Conservation (phyloP, 2,888 invertebrate species). For the Argyra leucocephala region DNA sequence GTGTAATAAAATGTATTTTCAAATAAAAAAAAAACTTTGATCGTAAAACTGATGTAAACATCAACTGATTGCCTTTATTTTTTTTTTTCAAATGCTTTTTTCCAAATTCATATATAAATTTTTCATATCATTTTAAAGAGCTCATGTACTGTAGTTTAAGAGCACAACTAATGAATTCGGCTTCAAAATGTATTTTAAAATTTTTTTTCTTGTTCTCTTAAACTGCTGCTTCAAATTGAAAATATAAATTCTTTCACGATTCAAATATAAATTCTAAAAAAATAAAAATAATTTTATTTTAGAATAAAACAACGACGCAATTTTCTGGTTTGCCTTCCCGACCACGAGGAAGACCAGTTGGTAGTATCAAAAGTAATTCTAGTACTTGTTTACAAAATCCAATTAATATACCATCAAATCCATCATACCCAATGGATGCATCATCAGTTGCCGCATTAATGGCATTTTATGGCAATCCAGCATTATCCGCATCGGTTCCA, state of each 20-base stretch:
- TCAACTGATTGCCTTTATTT: slow-evolving; percentile 6
- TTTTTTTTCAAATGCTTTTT: not conserved
- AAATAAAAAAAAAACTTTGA: not conserved
- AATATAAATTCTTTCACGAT: too few relatives aligned
- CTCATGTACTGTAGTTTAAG: too few relatives aligned
- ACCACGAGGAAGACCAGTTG: slow-evolving; percentile 27
- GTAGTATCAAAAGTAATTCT: slow-evolving; percentile 25
- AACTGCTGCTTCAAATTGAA: too few relatives aligned
- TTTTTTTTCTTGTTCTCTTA: too few relatives aligned
- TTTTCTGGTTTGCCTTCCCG: slow-evolving; percentile 29
- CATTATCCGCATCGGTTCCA: slow-evolving; percentile 19
- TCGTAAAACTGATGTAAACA: not conserved
- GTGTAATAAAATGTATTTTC: not conserved
- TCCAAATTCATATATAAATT: too few relatives aligned
- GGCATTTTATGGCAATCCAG: slow-evolving; percentile 25
- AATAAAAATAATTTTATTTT: slow-evolving; percentile 13
- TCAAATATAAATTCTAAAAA: not conserved
- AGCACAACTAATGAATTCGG: too few relatives aligned
- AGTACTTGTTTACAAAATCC: slow-evolving; percentile 20
- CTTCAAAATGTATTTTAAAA: too few relatives aligned
- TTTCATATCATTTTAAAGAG: too few relatives aligned
- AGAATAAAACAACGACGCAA: slow-evolving; percentile 26
- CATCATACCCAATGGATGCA: slow-evolving; percentile 19
- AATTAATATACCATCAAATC: slow-evolving; percentile 21
- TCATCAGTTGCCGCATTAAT: slow-evolving; percentile 25